Evolutionary conservation across 2,113 vertebrate species (phyloP).

Genomic region (Mormoops blainvillei): DNA sequence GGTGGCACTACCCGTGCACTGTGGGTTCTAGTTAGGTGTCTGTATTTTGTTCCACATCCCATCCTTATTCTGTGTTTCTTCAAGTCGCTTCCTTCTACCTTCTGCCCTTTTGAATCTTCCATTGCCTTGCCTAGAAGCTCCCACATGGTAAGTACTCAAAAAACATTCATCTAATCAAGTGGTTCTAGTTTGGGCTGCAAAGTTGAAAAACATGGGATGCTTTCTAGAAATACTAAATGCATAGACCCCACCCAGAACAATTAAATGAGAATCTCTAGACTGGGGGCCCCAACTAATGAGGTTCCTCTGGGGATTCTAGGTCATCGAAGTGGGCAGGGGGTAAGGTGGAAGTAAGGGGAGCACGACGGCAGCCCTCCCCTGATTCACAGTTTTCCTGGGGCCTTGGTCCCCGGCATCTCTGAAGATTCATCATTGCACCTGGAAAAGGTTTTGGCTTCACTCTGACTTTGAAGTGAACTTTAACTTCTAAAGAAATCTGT

Average conservation of each 20-base stretch:
- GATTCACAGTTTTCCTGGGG: background rate
- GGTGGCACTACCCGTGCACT: fast-evolving
- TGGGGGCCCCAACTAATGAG: background rate
- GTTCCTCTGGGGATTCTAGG: background rate
- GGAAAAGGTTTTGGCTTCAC: conserved; percentile 38
- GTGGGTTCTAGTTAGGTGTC: background rate
- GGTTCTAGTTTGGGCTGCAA: background rate
- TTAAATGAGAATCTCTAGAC: background rate
- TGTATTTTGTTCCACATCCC: background rate
- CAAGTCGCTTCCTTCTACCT: background rate
- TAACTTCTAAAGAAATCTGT: conserved; percentile 56
- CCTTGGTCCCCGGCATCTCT: background rate
- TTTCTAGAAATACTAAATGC: background rate
- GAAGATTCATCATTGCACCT: conserved; percentile 9
- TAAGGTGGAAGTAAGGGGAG: background rate
- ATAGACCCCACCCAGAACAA: background rate
- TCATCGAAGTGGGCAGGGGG: background rate
- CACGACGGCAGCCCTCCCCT: background rate
- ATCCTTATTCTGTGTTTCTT: background rate
- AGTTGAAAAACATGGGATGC: background rate
- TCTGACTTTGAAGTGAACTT: conserved; percentile 64
- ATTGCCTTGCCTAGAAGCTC: background rate
- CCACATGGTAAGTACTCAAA: background rate
- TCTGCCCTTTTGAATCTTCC: background rate
- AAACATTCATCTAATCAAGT: background rate